Evolutionary conservation across 2,113 vertebrate genomes (phyloP).

Genomic region (Neotoma lepida): DNA sequence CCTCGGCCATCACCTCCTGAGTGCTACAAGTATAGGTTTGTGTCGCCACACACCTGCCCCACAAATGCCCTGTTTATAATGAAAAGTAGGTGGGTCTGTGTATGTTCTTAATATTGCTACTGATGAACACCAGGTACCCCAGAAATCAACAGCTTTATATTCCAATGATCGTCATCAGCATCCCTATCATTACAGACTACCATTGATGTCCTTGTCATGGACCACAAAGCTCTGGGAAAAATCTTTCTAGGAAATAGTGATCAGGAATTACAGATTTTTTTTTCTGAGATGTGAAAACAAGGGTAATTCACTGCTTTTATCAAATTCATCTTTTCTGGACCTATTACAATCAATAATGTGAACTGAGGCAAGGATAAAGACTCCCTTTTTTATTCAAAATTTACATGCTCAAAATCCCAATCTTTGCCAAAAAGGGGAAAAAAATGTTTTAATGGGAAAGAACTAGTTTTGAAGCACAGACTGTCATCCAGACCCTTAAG

Average conservation of each 20-base stretch:
- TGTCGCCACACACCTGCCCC: not conserved
- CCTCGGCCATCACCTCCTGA: not conserved
- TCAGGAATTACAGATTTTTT: not conserved
- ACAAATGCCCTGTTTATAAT: not conserved
- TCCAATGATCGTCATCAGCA: not conserved
- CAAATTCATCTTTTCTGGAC: constrained; percentile 48
- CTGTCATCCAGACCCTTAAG: constrained; percentile 78
- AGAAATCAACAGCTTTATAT: too few relatives aligned
- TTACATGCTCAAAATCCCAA: not conserved
- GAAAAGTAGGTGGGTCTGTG: not conserved
- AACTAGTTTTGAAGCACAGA: constrained; percentile 33
- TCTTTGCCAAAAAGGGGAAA: constrained; percentile 29
- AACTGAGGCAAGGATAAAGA: constrained; percentile 23
- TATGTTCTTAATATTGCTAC: fast-evolving
- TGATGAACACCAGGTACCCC: fast-evolving
- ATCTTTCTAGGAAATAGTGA: constrained; percentile 36
- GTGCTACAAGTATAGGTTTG: not conserved
- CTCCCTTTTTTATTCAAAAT: constrained; percentile 26
- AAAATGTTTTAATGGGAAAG: not conserved
- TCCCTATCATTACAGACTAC: fast-evolving
- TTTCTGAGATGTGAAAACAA: constrained; percentile 33
- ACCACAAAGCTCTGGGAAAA: not conserved
- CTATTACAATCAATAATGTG: not conserved
- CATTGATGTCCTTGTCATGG: fast-evolving
- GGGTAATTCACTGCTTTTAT: constrained; percentile 31